A percentile compares a stretch with the other conserved stretches of the same genome.
phyloP scores from a whole-genome alignment of 2,888 invertebrate genomes.

The Epistrophe eligans region DNA sequence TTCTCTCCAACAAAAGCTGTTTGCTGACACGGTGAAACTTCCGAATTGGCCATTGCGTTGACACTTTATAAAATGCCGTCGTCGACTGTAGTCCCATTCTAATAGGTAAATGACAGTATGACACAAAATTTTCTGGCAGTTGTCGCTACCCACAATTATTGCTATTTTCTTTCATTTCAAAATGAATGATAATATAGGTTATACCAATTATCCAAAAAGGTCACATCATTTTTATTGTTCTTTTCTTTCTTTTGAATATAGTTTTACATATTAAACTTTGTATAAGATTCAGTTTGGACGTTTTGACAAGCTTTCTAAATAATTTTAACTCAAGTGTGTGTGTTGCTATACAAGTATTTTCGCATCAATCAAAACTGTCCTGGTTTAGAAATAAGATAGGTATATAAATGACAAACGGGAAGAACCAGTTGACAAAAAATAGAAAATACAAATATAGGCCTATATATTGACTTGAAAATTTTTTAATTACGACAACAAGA shows the following conservation, averaged over 20 bases:
- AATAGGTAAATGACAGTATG: no score
- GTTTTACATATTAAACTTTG: neutral
- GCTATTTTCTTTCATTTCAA: no score
- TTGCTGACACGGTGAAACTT: no score
- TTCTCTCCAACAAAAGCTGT: no score
- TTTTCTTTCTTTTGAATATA: neutral
- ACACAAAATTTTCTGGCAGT: no score
- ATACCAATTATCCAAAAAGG: no score
- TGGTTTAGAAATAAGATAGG: neutral
- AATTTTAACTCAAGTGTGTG: neutral
- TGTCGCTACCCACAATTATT: no score
- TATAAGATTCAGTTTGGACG: neutral
- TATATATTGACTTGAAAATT: neutral
- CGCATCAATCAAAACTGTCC: neutral
- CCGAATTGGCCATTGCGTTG: no score
- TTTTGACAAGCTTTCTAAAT: neutral
- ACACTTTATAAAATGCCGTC: no score
- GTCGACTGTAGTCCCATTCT: no score
- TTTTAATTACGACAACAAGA: neutral
- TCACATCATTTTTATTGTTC: no score
- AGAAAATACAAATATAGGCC: neutral
- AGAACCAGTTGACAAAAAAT: neutral
- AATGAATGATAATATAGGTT: no score
- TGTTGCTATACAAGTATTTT: neutral
- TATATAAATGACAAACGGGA: neutral